These are phyloP conservation scores for Steatornis caripensis DNA, from an alignment of 2,113 vertebrate genomes.

Conservation along the genomic window DNA sequence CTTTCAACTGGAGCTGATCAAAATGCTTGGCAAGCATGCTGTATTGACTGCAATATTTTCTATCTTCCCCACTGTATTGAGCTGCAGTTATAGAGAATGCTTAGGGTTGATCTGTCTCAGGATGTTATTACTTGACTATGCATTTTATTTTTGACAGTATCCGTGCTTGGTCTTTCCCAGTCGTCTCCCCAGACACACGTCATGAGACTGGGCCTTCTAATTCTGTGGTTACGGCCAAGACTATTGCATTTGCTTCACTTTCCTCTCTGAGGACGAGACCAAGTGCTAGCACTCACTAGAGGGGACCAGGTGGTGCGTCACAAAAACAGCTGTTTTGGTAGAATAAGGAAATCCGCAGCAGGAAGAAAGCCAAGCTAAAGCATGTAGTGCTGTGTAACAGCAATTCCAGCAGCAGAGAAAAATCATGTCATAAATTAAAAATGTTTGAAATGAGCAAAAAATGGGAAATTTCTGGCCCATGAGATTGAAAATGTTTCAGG, in stretches of 20 bases:
- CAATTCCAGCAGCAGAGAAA: neutral
- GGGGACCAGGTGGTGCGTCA: neutral
- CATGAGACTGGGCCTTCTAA: neutral
- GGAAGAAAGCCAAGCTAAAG: neutral
- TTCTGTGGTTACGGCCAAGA: neutral
- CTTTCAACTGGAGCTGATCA: neutral
- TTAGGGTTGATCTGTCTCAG: neutral
- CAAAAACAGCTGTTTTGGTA: neutral
- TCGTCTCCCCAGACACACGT: accelerated
- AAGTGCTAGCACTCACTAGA: neutral
- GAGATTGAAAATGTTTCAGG: neutral
- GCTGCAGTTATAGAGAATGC: neutral
- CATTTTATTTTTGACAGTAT: neutral
- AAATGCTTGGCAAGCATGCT: neutral
- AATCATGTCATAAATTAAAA: neutral
- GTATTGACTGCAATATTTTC: neutral
- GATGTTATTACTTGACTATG: neutral
- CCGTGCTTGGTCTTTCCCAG: neutral
- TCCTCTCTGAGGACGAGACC: neutral
- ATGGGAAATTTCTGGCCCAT: neutral
- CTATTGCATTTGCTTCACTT: neutral
- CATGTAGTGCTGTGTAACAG: neutral
- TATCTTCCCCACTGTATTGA: neutral
- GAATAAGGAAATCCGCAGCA: neutral
- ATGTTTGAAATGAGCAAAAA: neutral